Evolutionary conservation across 2,113 vertebrate species (phyloP).

Genomic region (Sturnus vulgaris): DNA sequence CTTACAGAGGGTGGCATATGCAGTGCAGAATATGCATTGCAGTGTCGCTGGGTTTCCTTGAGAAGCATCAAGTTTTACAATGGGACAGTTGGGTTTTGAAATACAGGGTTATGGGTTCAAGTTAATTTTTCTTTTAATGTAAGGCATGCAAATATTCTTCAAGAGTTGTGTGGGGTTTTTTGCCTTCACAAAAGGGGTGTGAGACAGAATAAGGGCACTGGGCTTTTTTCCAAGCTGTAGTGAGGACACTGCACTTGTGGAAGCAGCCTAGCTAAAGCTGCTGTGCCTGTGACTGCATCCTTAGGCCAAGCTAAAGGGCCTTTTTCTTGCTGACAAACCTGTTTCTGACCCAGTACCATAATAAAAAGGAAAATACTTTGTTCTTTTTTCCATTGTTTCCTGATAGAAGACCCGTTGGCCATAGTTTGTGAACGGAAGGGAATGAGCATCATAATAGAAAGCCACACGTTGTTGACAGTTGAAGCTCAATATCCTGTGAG

Average conservation of each 20-base stretch:
- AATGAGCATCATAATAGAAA: background rate
- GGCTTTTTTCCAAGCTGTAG: background rate
- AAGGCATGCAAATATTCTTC: background rate
- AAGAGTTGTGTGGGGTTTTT: background rate
- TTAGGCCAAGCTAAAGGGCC: background rate
- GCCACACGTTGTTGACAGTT: background rate
- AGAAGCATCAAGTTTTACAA: background rate
- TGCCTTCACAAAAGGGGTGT: background rate
- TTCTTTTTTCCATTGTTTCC: background rate
- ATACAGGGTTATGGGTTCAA: background rate
- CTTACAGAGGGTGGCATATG: background rate
- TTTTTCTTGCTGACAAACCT: background rate
- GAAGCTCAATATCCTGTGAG: background rate
- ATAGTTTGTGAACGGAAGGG: background rate
- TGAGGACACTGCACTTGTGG: rapidly evolving
- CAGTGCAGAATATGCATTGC: background rate
- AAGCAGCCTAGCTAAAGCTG: background rate
- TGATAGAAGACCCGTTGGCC: background rate
- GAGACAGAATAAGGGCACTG: background rate
- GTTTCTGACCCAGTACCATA: background rate
- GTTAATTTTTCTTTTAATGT: background rate
- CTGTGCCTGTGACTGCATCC: background rate
- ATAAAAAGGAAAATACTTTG: background rate
- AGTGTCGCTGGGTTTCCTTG: background rate
- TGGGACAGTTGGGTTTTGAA: background rate